Conservation (phyloP, 2,797 vertebrate genomes). For the Megaceryle alcyon region DNA sequence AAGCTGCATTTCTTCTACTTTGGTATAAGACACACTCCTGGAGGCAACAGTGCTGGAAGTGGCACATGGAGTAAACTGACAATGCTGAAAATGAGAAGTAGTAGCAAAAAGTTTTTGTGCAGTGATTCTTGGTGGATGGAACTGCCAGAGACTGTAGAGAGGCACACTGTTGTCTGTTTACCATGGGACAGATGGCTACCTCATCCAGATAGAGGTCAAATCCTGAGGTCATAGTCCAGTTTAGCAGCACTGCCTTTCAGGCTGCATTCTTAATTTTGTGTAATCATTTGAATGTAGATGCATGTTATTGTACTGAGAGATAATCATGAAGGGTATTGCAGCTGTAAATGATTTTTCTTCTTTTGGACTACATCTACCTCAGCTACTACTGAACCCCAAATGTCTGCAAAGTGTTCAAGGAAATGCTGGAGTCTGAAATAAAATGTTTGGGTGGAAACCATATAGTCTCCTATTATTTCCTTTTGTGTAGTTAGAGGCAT, state of each 20-base stretch:
- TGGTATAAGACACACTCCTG: not conserved
- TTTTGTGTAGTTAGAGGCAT: not conserved
- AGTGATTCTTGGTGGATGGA: not conserved
- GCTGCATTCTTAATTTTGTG: not conserved
- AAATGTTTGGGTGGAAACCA: not conserved
- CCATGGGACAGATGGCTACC: not conserved
- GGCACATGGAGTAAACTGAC: not conserved
- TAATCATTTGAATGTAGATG: not conserved
- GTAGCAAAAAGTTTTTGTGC: not conserved
- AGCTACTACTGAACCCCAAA: not conserved
- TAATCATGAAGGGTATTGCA: not conserved
- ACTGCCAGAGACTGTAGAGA: not conserved
- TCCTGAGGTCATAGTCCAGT: not conserved
- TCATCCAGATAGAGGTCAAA: not conserved
- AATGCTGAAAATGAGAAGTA: not conserved
- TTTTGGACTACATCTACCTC: not conserved
- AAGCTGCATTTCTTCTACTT: not conserved
- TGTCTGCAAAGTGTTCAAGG: not conserved
- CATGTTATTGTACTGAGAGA: not conserved
- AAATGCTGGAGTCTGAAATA: not conserved
- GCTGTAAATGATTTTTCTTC: not conserved
- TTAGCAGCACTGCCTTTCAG: not conserved
- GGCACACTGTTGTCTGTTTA: rapidly evolving
- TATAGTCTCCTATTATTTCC: not conserved
- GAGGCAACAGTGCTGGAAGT: not conserved